These are phyloP conservation scores for Bombus sibiricus DNA, from an alignment of 1,140 invertebrate species.

Conservation along the genomic window DNA sequence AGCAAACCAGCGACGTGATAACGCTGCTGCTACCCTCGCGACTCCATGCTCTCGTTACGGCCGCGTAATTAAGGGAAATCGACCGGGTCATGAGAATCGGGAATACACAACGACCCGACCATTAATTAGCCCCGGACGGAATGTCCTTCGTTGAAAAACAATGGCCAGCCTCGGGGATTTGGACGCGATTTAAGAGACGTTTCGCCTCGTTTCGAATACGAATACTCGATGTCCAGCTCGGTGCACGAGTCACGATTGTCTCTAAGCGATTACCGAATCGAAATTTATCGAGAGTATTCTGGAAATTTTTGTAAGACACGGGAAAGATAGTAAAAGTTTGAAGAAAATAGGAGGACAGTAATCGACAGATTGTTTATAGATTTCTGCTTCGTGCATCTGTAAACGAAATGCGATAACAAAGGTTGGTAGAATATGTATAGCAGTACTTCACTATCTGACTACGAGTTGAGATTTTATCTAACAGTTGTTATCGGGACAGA, in stretches of 20 bases:
- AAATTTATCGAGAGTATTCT: neutral
- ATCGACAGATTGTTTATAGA: too few relatives aligned
- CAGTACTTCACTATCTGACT: too few relatives aligned
- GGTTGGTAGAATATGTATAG: too few relatives aligned
- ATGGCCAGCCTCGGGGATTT: neutral
- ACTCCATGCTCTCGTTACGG: neutral
- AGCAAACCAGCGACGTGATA: conserved; percentile 46
- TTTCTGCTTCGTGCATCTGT: too few relatives aligned
- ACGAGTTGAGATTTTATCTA: too few relatives aligned
- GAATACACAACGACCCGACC: neutral
- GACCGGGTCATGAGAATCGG: neutral
- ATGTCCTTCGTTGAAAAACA: neutral
- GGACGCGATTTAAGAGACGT: neutral
- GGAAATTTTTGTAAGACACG: neutral
- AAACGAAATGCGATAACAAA: too few relatives aligned
- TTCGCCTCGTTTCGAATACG: neutral
- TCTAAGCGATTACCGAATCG: neutral
- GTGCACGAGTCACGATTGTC: neutral
- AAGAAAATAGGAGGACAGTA: neutral
- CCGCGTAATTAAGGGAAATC: conserved; percentile 52
- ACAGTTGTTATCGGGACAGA: too few relatives aligned
- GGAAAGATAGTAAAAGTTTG: neutral
- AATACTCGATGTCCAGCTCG: neutral
- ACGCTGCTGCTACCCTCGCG: neutral
- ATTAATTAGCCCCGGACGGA: conserved; percentile 11